These are phyloP conservation scores for Nephrotoma guestfalica DNA, from an alignment of 2,888 invertebrate genomes.

Conservation along the genomic window DNA sequence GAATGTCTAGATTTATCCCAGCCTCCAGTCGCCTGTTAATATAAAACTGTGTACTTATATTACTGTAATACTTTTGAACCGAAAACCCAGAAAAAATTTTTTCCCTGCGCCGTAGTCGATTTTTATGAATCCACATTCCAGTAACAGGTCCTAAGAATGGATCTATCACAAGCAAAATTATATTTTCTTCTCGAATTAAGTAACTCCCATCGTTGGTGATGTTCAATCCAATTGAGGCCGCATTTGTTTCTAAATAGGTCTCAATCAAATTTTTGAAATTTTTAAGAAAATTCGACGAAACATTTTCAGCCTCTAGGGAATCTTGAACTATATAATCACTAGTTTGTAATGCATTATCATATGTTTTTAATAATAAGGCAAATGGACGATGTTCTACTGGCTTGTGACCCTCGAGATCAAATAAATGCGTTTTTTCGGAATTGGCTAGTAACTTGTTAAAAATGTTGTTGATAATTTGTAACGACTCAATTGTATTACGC, in stretches of 20 bases:
- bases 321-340: not conserved
- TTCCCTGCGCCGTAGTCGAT: not conserved
- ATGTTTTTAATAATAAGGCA: not conserved
- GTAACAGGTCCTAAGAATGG: not conserved
- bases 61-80: not conserved
- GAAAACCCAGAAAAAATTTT: not conserved
- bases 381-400: not conserved
- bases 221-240: not conserved
- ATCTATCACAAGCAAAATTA: not conserved
- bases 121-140: not conserved
- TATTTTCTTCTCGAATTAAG: not conserved
- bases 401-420: not conserved
- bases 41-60: too few species aligned
- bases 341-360: not conserved
- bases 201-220: not conserved
- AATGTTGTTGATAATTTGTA: not conserved
- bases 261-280: not conserved
- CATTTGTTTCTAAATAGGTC: not conserved
- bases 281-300: not conserved
- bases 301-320: not conserved
- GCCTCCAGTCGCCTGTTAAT: not conserved
- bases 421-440: not conserved
- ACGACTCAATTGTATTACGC: not conserved
- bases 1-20: not conserved
- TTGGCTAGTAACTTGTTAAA: not conserved